Evolutionary conservation across 2,797 vertebrate species (phyloP), one percentile per base, ranked within the genome.

Genomic region (Brachyrhaphis roseni): DNA sequence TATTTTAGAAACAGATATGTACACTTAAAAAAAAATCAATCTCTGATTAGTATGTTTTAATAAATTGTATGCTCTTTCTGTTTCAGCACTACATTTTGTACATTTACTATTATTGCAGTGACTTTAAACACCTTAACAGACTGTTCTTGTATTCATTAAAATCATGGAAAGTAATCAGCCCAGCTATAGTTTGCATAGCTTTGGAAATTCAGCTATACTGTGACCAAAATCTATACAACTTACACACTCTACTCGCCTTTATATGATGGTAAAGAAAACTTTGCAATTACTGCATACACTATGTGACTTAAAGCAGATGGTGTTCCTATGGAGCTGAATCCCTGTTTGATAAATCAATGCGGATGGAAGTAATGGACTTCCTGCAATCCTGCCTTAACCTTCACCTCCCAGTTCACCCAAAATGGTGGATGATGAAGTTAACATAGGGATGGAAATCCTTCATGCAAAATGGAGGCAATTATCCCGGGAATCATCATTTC

Each of bases 361-460:
- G 43, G 18, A 64, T 66, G 66, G 73, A 71, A 79, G 75, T 84
- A 80, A 84, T 87, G 82, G 75, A 79, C 51, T 51, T 59, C 34
- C 62, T 76, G 70, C 77, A 75, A 77, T 84, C 71, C 77, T 31
- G 46, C 77, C 28, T 6, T 73, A 57, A 59, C 73, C 51, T 36
- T 74, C 43, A 59, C 64, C 79, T 41, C 26, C 8, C 12, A 15
- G 46, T 81, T 66, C 59, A 76, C 59, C 82, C 16, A 78, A 66
- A 84, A 84, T 78, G 23, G 13, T n/a, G 74, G 82, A 82, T 84
- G 77, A 88, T 82, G 47, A 82, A 34, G 78, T 55, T 81, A 74
- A 78, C 79, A 70, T 64, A 53, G 8, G 77, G 43, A 83, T 76
- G 72, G 43, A 31, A 71, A 78, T 73, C 62, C 31, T 83, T 41